Conservation (phyloP, 2,797 vertebrate genomes). For the Brotula barbata region DNA sequence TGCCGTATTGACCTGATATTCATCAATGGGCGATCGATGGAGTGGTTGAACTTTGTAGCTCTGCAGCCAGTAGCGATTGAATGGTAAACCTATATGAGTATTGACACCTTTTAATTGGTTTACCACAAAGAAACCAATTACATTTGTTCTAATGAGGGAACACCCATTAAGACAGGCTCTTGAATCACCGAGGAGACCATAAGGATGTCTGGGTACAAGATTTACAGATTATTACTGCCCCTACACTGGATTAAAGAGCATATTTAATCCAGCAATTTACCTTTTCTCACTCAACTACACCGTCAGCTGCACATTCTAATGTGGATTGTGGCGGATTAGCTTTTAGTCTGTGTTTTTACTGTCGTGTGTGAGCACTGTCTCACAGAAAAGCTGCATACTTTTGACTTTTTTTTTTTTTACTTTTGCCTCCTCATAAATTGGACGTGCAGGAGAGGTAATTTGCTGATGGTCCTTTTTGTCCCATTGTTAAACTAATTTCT, state of each 20-base stretch:
- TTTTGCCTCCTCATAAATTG: conserved; percentile 36
- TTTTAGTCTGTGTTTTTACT: conserved; percentile 47
- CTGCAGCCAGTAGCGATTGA: conserved; percentile 35
- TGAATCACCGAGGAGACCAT: conserved; percentile 19
- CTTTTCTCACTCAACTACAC: conserved; percentile 2
- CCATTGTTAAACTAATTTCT: conserved; percentile 55
- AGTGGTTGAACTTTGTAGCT: conserved; percentile 44
- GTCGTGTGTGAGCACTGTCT: conserved; percentile 41
- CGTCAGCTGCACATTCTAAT: neutral
- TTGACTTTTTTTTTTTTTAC: too few relatives aligned
- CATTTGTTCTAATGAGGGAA: conserved; percentile 63
- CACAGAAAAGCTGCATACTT: conserved; percentile 28
- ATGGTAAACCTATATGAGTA: conserved; percentile 60
- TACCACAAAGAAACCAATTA: conserved; percentile 62
- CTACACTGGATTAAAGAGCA: neutral
- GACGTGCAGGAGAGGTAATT: conserved; percentile 42
- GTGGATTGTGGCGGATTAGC: conserved; percentile 31
- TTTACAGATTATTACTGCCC: conserved; percentile 24
- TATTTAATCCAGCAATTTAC: conserved; percentile 17
- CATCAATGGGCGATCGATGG: conserved; percentile 68
- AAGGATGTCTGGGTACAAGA: too few relatives aligned
- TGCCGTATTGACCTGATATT: conserved; percentile 63
- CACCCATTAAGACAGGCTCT: conserved; percentile 60
- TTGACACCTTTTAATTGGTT: conserved; percentile 73
- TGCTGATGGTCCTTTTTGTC: conserved; percentile 36